These are phyloP conservation scores for Cheilosia scutellata DNA, from an alignment of 2,888 invertebrate species.

Conservation along the genomic window DNA sequence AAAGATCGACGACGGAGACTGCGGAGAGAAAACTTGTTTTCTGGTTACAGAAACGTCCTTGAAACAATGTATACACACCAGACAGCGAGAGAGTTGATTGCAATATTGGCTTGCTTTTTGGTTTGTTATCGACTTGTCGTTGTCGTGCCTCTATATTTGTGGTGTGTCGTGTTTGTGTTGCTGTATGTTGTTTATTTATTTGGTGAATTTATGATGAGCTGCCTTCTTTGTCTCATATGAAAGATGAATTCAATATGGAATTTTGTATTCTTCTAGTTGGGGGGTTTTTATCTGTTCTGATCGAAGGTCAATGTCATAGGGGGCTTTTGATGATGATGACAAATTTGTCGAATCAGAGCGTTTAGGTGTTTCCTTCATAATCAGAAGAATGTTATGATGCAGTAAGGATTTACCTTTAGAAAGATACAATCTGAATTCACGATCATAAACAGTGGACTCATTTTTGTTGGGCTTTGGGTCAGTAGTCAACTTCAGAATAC, in stretches of 20 bases:
- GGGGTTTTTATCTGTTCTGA: background rate
- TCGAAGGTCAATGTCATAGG: constrained; percentile 46
- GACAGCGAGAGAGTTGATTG: constrained; percentile 44
- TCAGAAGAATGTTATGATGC: no score
- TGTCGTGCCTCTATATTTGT: background rate
- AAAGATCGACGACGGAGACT: constrained; percentile 4
- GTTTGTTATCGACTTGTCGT: constrained; percentile 26
- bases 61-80: constrained; percentile 32
- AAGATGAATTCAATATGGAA: background rate
- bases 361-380: no score
- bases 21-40: constrained; percentile 52
- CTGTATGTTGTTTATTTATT: background rate
- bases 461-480: no score
- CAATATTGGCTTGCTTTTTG: constrained; percentile 27
- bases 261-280: constrained; percentile 12
- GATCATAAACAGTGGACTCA: no score
- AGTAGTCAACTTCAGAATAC: no score
- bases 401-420: no score
- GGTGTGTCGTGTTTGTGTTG: background rate
- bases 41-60: constrained; percentile 53
- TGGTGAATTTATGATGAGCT: constrained; percentile 6
- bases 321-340: background rate
- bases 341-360: background rate
- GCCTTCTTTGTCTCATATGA: constrained; percentile 19
- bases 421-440: no score